Evolutionary conservation across 64 coral and sea anemone genomes (phyloP), one percentile per base, ranked within the genome.

Genomic region (Montipora sp.): DNA sequence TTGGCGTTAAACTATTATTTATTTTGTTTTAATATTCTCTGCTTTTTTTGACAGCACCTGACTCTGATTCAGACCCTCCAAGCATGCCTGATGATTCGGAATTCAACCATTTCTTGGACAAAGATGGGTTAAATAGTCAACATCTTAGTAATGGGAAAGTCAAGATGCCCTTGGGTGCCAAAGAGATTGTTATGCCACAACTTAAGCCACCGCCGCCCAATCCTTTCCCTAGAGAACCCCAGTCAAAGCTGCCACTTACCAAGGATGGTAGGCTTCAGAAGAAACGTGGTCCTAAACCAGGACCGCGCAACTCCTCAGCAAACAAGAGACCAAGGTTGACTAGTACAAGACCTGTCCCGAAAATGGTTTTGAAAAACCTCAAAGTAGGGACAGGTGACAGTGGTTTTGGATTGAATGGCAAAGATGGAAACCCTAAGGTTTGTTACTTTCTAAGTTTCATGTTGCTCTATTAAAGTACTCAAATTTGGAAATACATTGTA

Each of bases 281-380:
- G 65, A 96, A 96, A 74, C 85, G 92, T 22, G 89, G 88, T 1
- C 92, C 92, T 23, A 93, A 96, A 51, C 88, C 95, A 8, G 90
- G 89, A 53, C 24, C 91, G 0, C 74, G 76, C 68, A 48, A 73
- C 27, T 50, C 80, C 23, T 59, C 93, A 27, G 75, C 95, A 91
- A 90, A 94, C 12, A 75, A 77, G 55, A 80, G 59, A 48, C 92
- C 89, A 47, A 91, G 89, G 22, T 87, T 59, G 21, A 88, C 92
- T 2, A 91, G 90, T 60, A 21, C 88, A 77, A 88, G 90, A 55
- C 92, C 84, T 27, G 92, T 82, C 1, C 75, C 77, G 58, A 90
- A 91, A 44, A 91, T 87, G 60, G 93, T 87, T 10, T 80, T 93
- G 53, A 93, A 93, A 57, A 93, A 93, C 59, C 77, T 93, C 44